Percentiles rank a stretch among this genome's conserved stretches.
Conservation (phyloP, 2,888 invertebrate genomes). For the Acronicta psi region DNA sequence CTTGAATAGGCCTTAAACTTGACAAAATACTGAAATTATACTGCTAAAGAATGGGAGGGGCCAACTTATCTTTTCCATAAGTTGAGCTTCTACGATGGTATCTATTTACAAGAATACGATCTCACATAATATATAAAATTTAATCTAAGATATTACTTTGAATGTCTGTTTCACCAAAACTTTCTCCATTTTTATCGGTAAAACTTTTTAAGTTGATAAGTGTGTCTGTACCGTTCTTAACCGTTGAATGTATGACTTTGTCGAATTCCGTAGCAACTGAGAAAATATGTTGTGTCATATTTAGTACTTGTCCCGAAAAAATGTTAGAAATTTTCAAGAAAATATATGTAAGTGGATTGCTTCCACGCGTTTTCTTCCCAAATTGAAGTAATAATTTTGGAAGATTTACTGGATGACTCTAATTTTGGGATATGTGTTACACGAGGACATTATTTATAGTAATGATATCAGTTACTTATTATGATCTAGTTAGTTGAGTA, state of each 20-base stretch:
- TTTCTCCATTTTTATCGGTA: conserved; percentile 11
- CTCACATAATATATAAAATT: conserved; percentile 5
- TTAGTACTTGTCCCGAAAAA: conserved; percentile 1
- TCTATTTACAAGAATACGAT: conserved; percentile 26
- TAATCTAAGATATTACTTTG: conserved; percentile 15
- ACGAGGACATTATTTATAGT: conserved; percentile 1
- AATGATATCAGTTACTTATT: conserved; percentile 22
- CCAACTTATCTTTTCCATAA: conserved; percentile 3
- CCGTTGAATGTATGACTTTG: neutral
- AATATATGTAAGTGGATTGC: neutral
- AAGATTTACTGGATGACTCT: conserved; percentile 6
- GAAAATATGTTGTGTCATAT: neutral
- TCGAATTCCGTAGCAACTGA: neutral
- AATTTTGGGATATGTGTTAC: conserved; percentile 19
- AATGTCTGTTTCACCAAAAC: conserved; percentile 38
- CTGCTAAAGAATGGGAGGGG: conserved; percentile 3
- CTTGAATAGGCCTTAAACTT: too few species aligned
- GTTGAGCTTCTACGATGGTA: neutral
- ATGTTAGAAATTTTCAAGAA: conserved; percentile 1
- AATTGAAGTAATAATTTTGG: conserved; percentile 14
- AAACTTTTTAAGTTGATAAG: conserved; percentile 14
- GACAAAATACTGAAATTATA: too few species aligned
- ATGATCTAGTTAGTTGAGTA: too few species aligned
- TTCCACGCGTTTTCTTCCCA: conserved; percentile 2
- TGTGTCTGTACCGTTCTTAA: neutral